A percentile compares a stretch with the other conserved stretches of the same genome.
These are phyloP conservation scores for Montipora foliosa DNA, from an alignment of 64 coral and sea anemone genomes.

Conservation along the genomic window DNA sequence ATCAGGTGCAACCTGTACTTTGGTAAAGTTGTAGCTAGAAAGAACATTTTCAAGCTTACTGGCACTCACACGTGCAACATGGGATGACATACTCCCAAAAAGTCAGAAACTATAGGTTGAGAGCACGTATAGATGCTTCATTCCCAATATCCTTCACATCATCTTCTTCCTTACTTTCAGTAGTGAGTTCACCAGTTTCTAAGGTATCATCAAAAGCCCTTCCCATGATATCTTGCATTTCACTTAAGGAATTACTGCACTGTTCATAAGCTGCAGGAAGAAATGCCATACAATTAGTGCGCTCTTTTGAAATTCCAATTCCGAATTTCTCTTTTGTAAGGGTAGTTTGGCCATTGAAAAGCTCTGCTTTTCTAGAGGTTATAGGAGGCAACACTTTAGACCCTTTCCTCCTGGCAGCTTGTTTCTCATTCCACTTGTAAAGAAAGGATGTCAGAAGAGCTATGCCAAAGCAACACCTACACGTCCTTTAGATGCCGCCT, in stretches of 20 bases:
- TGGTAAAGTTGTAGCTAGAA: conserved; percentile 41
- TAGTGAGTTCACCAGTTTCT: neutral
- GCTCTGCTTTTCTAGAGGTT: conserved; percentile 26
- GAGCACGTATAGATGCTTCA: conserved; percentile 18
- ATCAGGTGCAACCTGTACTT: conserved; percentile 23
- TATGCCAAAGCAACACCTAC: conserved; percentile 63
- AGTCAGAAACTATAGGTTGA: conserved; percentile 30
- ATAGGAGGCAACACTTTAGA: conserved; percentile 15
- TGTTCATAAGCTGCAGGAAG: conserved; percentile 31
- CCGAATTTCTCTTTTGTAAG: conserved; percentile 41
- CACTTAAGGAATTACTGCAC: conserved; percentile 23
- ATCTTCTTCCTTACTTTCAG: conserved; percentile 22
- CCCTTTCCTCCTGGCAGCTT: conserved; percentile 26
- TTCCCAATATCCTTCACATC: conserved; percentile 10
- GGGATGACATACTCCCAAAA: conserved; percentile 17
- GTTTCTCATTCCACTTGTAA: conserved; percentile 72
- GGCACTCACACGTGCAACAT: neutral
- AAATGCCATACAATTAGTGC: neutral
- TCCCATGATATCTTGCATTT: conserved; percentile 57
- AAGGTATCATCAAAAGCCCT: conserved; percentile 40
- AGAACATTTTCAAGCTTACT: conserved; percentile 7
- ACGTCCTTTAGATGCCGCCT: conserved; percentile 27
- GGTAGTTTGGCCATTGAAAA: neutral
- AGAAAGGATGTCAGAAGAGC: conserved; percentile 48
- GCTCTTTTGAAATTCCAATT: conserved; percentile 22